These are phyloP conservation scores for Globia sparganii DNA, from an alignment of 2,888 invertebrate genomes.

Conservation along the genomic window DNA sequence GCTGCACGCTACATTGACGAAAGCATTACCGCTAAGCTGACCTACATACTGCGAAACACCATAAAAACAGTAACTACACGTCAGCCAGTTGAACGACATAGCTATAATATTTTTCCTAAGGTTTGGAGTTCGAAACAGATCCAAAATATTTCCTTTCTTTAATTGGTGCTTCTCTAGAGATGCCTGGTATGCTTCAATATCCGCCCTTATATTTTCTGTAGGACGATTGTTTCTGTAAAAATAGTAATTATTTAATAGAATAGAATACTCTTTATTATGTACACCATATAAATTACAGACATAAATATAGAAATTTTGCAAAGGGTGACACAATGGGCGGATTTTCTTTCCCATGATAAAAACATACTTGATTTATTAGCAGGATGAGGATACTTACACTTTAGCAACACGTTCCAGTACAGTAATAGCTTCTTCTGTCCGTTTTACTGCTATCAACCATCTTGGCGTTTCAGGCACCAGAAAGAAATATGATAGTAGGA, in stretches of 20 bases:
- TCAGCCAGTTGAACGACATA: slow-evolving; percentile 94
- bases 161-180: slow-evolving; percentile 76
- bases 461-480: slow-evolving; percentile 94
- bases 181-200: slow-evolving; percentile 82
- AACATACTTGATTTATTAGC: too few relatives aligned
- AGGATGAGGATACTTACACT: slow-evolving; percentile 74
- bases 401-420: slow-evolving; percentile 92
- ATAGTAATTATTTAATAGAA: slow-evolving; percentile 16
- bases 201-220: slow-evolving; percentile 83
- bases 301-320: too few relatives aligned
- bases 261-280: too few relatives aligned
- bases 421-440: slow-evolving; percentile 91
- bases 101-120: slow-evolving; percentile 93
- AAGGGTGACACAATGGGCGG: too few relatives aligned
- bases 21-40: slow-evolving; percentile 94
- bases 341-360: not conserved
- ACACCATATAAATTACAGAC: too few relatives aligned
- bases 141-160: slow-evolving; percentile 90
- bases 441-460: slow-evolving; percentile 94
- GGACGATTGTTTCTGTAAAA: slow-evolving; percentile 87
- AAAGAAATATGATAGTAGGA: slow-evolving; percentile 92
- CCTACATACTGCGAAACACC: slow-evolving; percentile 96
- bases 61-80: slow-evolving; percentile 94
- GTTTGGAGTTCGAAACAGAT: slow-evolving; percentile 93
- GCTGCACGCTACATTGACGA: slow-evolving; percentile 95